Evolutionary conservation across 2,888 invertebrate genomes (phyloP), one percentile per base, ranked within the genome.

Genomic region (Ornithoptera priamus): DNA sequence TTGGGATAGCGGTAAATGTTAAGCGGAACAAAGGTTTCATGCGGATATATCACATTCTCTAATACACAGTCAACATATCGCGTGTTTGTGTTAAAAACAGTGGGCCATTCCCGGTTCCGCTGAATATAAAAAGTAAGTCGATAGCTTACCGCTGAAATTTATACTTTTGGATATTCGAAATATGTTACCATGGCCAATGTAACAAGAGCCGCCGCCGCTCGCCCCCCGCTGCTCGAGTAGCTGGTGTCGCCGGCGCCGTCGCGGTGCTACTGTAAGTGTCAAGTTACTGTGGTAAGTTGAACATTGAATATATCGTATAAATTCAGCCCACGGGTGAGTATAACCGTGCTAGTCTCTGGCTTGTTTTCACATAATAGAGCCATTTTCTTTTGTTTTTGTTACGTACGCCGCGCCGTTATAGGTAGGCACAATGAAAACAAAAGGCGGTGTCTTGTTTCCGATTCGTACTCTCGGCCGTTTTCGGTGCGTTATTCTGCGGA

Each of bases 361-460:
- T 90, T 92, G 92, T 92, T 92, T 92, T 92, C 92, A 92, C 91
- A 92, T 92, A 92, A 92, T 92, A 90, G 90, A 91, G 88, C 89
- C 86, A 90, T 92, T 91, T 92, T 88, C 91, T 91, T 92, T 89
- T 91, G 92, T 92, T 92, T 92, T 92, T 92, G 89, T 89, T 87
- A 84, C 88, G 85, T 84, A 81, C 84, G 80, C 83, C 83, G 82
- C 85, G 86, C 84, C 87, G 89, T 89, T 89, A 90, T 88, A 88
- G 89, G 89, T 85, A 85, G 84, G 85, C 81, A 86, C 91, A 90
- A 92, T 91, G 92, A 90, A 90, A 91, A 90, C 90, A 90, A 88
- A 90, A 89, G 86, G 78, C 83, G 85, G 86, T 87, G 84, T 89
- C 89, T 87, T 89, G 88, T 90, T 90, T 87, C 89, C 78, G 78